Base-by-base conservation (phyloP, 2,888 invertebrate species). In the Dugesia japonica region DNA sequence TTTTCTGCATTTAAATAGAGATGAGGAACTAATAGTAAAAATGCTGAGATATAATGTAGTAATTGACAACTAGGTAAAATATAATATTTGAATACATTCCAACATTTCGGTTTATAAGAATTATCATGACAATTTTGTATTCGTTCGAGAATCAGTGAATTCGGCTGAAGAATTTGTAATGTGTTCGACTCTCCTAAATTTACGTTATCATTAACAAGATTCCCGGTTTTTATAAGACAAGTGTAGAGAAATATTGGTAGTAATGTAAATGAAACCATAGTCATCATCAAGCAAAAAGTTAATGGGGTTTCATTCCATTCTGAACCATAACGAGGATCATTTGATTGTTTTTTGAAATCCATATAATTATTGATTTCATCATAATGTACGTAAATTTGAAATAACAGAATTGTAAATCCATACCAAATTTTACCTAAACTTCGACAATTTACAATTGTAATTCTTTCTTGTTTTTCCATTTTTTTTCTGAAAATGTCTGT, bases 401-500 rank as follows among this genome's bases (percentile, higher is more conserved):
- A 23, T n/a, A 7, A 4, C 17, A 56, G 7, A 56, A 56, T 56
- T 20, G 23, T 20, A 56, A 56, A 9, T 56, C 56, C 56, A 23
- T 56, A 56, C 56, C 56, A 56, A 9, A 56, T 56, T 56, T 56
- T 56, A 23, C 56, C 23, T 56, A 56, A 56, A 20, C 23, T n/a
- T n/a, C 56, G 56, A 56, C 56, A 56, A 56, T 56, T 56, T 20
- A 56, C 23, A 56, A 56, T 56, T 56, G 56, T 20, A 56, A 4
- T 56, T 56, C 56, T n/a, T 56, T 56, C 56, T 56, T 56, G n/a
- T 56, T 56, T 56, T 56, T 56, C 56, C 56, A 56, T 56, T 56
- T 56, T 56, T 56, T 56, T 23, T 56, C 56, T 56, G 17, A 56
- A 56, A 56, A 20, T 56, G 56, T 56, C 56, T 56, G 56, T 56